phyloP scores from a whole-genome alignment of 2,113 vertebrate genomes.

The Lota lota region DNA sequence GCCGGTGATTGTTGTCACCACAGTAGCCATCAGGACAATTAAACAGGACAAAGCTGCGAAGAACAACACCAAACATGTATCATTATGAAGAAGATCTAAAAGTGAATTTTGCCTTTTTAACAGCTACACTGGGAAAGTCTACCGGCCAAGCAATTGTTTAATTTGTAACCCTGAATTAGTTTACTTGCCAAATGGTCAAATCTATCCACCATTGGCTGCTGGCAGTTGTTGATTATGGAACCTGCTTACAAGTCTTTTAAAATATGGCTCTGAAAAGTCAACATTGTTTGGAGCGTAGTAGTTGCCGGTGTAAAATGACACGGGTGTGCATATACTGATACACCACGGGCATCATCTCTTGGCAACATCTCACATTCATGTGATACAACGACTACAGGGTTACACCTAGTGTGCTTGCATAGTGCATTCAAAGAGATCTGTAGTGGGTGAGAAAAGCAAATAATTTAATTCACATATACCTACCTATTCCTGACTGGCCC shows the following conservation, averaged over 20 bases:
- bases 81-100: neutral
- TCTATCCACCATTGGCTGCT: neutral
- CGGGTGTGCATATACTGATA: neutral
- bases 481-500: conserved; percentile 95
- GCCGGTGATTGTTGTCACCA: conserved; percentile 96
- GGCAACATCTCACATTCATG: conserved; percentile 54
- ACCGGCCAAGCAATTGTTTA: neutral
- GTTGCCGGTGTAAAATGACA: neutral
- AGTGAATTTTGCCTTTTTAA: no score
- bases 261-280: no score
- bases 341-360: conserved; percentile 30
- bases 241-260: no score
- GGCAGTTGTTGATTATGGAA: no score
- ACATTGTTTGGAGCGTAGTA: conserved; percentile 2
- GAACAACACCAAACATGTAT: conserved; percentile 3
- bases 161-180: neutral
- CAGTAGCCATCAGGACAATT: conserved; percentile 89
- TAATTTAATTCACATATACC: conserved; percentile 41
- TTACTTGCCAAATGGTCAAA: conserved; percentile 3
- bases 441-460: conserved; percentile 14
- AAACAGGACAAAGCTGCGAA: conserved; percentile 81
- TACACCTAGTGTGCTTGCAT: neutral
- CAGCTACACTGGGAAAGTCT: no score
- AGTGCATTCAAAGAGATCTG: neutral
- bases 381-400: neutral